These are phyloP conservation scores for Carpatolechia fugitivella DNA, from an alignment of 2,888 invertebrate genomes.

Conservation along the genomic window DNA sequence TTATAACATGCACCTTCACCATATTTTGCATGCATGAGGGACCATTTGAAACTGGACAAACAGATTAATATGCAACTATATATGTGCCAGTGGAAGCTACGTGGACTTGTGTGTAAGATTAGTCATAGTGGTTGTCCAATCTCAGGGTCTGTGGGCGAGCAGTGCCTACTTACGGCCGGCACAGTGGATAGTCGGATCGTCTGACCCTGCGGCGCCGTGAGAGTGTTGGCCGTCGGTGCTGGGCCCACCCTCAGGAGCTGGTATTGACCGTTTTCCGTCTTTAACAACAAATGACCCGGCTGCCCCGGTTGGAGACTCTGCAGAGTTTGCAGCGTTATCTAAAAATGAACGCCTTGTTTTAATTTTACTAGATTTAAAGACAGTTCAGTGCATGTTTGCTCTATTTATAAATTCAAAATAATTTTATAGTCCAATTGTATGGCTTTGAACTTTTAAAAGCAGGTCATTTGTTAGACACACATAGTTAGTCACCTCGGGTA, in stretches of 20 bases:
- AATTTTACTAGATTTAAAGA: constrained; percentile 45
- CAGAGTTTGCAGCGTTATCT: constrained; percentile 93
- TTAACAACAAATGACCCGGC: constrained; percentile 93
- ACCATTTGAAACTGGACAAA: constrained; percentile 49
- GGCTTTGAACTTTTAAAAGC: constrained; percentile 35
- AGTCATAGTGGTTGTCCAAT: constrained; percentile 34
- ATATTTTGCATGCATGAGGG: constrained; percentile 58
- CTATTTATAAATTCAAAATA: constrained; percentile 9
- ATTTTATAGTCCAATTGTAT: constrained; percentile 27
- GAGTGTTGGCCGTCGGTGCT: constrained; percentile 81
- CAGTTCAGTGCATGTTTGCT: background rate
- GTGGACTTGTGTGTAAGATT: background rate
- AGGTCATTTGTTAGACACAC: constrained; percentile 55
- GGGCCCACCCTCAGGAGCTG: constrained; percentile 94
- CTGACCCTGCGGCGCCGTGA: constrained; percentile 82
- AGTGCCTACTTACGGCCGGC: constrained; percentile 91
- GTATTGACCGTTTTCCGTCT: constrained; percentile 98
- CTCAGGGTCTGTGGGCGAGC: constrained; percentile 33
- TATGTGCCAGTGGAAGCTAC: constrained; percentile 5
- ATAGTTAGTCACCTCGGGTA: too few species aligned
- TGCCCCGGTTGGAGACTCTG: constrained; percentile 92
- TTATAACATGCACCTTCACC: constrained; percentile 65
- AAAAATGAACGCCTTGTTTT: constrained; percentile 74
- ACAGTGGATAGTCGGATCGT: constrained; percentile 92
- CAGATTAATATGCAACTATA: constrained; percentile 13